Conservation (phyloP, 2,113 vertebrate species). For the Phalacrocorax brasilianus region DNA sequence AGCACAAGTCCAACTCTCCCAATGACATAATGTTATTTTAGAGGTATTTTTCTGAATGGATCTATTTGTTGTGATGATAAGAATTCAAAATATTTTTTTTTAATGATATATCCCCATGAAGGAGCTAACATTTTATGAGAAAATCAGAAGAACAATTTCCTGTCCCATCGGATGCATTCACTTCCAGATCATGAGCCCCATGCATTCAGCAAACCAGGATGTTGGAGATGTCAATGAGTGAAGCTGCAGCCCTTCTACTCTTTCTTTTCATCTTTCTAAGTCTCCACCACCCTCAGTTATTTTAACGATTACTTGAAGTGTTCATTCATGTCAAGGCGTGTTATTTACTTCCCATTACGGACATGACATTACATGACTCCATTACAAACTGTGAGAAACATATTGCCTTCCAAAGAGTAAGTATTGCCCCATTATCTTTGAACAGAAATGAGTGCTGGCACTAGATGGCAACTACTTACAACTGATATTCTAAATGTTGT, state of each 20-base stretch:
- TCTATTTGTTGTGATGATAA: background rate
- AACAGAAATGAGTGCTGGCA: constrained; percentile 56
- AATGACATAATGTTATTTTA: background rate
- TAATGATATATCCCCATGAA: background rate
- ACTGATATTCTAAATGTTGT: constrained; percentile 57
- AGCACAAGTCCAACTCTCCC: background rate
- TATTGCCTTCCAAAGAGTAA: constrained; percentile 55
- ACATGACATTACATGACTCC: constrained; percentile 41
- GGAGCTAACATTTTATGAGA: background rate
- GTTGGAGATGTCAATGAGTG: background rate
- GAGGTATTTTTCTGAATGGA: background rate
- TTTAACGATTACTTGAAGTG: constrained; percentile 52
- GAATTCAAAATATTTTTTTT: background rate
- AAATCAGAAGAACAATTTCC: background rate
- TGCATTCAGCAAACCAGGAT: background rate
- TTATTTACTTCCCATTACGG: constrained; percentile 66
- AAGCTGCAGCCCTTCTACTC: background rate
- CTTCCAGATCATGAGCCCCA: background rate
- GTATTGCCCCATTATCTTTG: constrained; percentile 25
- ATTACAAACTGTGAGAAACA: constrained; percentile 39
- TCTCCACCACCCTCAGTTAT: constrained; percentile 56
- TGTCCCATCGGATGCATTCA: background rate
- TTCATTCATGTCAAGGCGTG: constrained; percentile 44
- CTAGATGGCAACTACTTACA: constrained; percentile 53
- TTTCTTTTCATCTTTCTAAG: constrained; percentile 24